Evolutionary conservation across 1,140 invertebrate genomes (phyloP), one percentile per base, ranked within the genome.

Genomic region (Prorops nasuta): DNA sequence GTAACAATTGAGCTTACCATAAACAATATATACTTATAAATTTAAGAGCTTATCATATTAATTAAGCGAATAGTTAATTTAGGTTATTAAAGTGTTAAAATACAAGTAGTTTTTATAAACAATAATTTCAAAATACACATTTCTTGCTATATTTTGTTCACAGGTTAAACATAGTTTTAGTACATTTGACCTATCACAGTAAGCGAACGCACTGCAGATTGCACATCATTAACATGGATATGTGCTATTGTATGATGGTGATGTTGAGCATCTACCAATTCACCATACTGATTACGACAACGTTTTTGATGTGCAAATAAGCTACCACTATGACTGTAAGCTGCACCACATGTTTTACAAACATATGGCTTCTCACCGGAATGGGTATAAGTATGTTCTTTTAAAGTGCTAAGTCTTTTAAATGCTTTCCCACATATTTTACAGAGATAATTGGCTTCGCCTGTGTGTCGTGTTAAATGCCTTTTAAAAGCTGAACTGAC

Each of bases 371-470:
- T 81, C 60, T 81, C 80, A 6, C 80, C 80, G 1, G 80, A 80
- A 54, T 83, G 80, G 3, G 80, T 82, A 18, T 80, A 74, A 46
- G 80, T 81, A 53, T 83, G 81, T 45, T 81, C 80, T 59, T 67
- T 77, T 66, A 67, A 69, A 22, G 86, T 85, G 37, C 80, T 81
- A 2, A 79, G 77, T 40, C 84, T 76, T 31, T 84, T 84, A 59
- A 86, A 87, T 0, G 84, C 84, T 61, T 83, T 84, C 1, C 82
- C 82, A 47, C 85, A 87, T 1, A 80, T 79, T 28, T 79, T 78
- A 49, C 85, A 87, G 1, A 80, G 69, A 51, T 80, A 78, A 17
- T 80, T 82, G 37, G 81, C 81, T 28, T 81, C 79, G 1, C 84
- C 83, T 0, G 78, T 79, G 54, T 87, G 85, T 21, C 84, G 64